A percentile compares a stretch with the other conserved stretches of the same genome.
Evolutionary conservation across 2,797 vertebrate species (phyloP).

Genomic region (Zalophus californianus): DNA sequence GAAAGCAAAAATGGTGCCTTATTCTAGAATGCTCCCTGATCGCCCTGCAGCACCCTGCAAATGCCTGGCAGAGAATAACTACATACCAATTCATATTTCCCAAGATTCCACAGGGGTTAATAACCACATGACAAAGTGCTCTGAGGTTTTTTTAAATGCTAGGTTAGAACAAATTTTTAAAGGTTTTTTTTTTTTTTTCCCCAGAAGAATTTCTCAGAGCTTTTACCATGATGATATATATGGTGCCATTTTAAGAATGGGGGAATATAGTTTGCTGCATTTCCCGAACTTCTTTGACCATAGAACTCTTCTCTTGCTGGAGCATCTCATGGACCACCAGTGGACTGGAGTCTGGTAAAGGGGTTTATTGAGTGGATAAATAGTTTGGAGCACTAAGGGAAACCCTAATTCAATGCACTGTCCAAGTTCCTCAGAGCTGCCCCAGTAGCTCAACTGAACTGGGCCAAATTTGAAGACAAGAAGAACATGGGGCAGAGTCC

Average conservation of each 20-base stretch:
- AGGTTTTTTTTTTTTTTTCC: not conserved
- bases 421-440: not conserved
- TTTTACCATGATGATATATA: not conserved
- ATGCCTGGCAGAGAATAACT: not conserved
- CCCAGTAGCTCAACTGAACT: not conserved
- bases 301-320: not conserved
- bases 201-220: not conserved
- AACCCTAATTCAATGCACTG: not conserved
- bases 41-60: not conserved
- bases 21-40: not conserved
- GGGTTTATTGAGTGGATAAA: constrained; percentile 13
- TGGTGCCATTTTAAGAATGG: not conserved
- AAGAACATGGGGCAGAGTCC: not conserved
- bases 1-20: not conserved
- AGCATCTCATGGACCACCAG: not conserved
- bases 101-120: not conserved
- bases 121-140: not conserved
- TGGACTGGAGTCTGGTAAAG: not conserved
- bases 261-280: not conserved
- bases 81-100: not conserved
- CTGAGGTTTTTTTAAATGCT: not conserved
- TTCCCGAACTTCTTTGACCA: constrained; percentile 16
- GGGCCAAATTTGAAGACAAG: not conserved
- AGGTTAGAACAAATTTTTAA: not conserved
- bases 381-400: not conserved